These are phyloP conservation scores for Sinocyclocheilus maitianheensis DNA, from an alignment of 2,113 vertebrate genomes.

Conservation along the genomic window DNA sequence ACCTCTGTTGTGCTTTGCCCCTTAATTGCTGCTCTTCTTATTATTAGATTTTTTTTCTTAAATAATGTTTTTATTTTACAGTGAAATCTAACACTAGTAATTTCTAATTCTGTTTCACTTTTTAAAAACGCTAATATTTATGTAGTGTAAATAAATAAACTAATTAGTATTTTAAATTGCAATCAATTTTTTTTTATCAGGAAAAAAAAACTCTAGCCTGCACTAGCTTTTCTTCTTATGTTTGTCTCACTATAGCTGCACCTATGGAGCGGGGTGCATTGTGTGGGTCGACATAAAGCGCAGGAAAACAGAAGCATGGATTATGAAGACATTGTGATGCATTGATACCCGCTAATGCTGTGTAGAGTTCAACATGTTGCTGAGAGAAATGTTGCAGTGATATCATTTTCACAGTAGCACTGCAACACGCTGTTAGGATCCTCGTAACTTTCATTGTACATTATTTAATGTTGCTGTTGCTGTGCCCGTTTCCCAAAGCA, in stretches of 20 bases:
- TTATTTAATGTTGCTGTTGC: conserved; percentile 15
- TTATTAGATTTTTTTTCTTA: too few relatives aligned
- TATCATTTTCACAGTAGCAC: conserved; percentile 2
- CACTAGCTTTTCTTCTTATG: neutral
- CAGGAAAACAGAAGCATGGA: neutral
- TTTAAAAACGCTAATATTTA: too few relatives aligned
- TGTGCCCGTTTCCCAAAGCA: conserved; percentile 6
- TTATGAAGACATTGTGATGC: conserved; percentile 6
- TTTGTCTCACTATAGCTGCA: neutral
- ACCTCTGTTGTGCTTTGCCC: too few relatives aligned
- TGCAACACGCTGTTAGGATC: conserved; percentile 16
- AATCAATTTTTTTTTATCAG: too few relatives aligned
- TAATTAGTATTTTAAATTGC: neutral
- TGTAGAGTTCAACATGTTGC: conserved; percentile 2
- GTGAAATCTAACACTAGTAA: too few relatives aligned
- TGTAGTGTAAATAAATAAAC: too few relatives aligned
- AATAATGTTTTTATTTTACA: too few relatives aligned
- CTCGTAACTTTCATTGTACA: conserved; percentile 17
- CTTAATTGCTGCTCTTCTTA: too few relatives aligned
- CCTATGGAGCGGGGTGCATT: neutral
- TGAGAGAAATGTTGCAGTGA: conserved; percentile 18
- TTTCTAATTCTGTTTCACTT: too few relatives aligned
- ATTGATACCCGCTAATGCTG: conserved; percentile 21
- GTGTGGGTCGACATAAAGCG: neutral
- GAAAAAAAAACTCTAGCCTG: neutral